phyloP scores from a whole-genome alignment of 2,797 vertebrate genomes.

The Micrastur ruficollis region DNA sequence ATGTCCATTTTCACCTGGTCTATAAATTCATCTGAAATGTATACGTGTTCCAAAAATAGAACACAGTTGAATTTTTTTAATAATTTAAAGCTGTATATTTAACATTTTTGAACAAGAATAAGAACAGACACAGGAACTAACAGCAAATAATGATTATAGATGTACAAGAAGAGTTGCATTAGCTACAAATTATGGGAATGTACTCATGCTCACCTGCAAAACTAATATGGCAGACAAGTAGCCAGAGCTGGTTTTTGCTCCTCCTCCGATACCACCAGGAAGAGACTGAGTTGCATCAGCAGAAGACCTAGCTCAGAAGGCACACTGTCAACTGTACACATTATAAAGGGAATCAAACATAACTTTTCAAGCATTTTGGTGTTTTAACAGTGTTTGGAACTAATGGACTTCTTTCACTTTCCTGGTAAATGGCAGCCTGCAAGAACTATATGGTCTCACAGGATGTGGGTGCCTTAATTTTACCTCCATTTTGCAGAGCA shows the following conservation, averaged over 20 bases:
- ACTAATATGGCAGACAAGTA: not conserved
- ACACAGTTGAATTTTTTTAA: not conserved
- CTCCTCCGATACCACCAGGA: not conserved
- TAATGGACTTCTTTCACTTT: not conserved
- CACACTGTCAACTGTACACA: not conserved
- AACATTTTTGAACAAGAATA: not conserved
- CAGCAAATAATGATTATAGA: not conserved
- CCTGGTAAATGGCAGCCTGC: not conserved
- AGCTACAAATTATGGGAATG: not conserved
- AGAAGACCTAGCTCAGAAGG: not conserved
- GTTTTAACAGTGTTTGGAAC: not conserved
- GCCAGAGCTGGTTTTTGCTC: not conserved
- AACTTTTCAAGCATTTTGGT: not conserved
- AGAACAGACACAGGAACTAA: not conserved
- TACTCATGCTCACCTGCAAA: not conserved
- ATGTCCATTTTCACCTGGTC: not conserved
- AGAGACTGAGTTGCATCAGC: not conserved
- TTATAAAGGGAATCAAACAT: not conserved
- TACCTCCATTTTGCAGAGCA: conserved; percentile 63
- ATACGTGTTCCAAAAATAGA: not conserved
- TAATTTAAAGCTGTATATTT: not conserved
- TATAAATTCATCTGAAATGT: not conserved
- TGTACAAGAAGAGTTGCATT: not conserved
- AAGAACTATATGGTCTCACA: conserved; percentile 53
- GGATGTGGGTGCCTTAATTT: conserved; percentile 80